Evolutionary conservation across 1,140 invertebrate species (phyloP).

Genomic region (Pseudomyrmex flavicornis): DNA sequence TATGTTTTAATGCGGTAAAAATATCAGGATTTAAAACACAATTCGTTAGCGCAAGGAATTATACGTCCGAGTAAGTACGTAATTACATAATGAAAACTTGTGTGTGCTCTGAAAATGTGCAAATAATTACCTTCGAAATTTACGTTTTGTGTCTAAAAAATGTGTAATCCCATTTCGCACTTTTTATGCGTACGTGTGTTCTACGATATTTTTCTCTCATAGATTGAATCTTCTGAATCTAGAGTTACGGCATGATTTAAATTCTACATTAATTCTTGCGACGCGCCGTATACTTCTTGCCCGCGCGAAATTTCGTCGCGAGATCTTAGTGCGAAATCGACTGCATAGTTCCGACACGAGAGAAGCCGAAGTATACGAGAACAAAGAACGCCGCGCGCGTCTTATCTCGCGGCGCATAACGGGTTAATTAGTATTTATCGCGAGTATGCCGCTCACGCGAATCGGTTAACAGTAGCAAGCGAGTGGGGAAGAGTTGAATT

Average conservation of each 20-base stretch:
- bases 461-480: slow-evolving; percentile 31
- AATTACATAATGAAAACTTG: too few relatives aligned
- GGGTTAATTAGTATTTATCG: slow-evolving; percentile 73
- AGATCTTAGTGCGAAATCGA: slow-evolving; percentile 15
- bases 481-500: slow-evolving; percentile 10
- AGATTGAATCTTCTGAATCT: slow-evolving; percentile 48
- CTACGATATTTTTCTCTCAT: slow-evolving; percentile 31
- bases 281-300: not conserved
- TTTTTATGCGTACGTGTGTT: slow-evolving; percentile 23
- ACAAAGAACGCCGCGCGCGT: slow-evolving; percentile 29
- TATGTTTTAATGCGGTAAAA: slow-evolving; percentile 3
- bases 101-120: too few relatives aligned
- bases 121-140: too few relatives aligned
- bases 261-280: slow-evolving; percentile 26
- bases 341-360: slow-evolving; percentile 6
- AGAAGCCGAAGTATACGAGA: not conserved
- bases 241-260: slow-evolving; percentile 36
- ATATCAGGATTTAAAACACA: not conserved
- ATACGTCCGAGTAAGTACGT: not conserved
- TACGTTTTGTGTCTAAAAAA: not conserved
- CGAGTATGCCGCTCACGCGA: slow-evolving; percentile 51
- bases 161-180: not conserved
- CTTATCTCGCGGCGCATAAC: slow-evolving; percentile 54
- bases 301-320: slow-evolving; percentile 25
- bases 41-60: not conserved